These are phyloP conservation scores for Baryphthengus martii DNA, from an alignment of 2,113 vertebrate genomes.

Conservation along the genomic window DNA sequence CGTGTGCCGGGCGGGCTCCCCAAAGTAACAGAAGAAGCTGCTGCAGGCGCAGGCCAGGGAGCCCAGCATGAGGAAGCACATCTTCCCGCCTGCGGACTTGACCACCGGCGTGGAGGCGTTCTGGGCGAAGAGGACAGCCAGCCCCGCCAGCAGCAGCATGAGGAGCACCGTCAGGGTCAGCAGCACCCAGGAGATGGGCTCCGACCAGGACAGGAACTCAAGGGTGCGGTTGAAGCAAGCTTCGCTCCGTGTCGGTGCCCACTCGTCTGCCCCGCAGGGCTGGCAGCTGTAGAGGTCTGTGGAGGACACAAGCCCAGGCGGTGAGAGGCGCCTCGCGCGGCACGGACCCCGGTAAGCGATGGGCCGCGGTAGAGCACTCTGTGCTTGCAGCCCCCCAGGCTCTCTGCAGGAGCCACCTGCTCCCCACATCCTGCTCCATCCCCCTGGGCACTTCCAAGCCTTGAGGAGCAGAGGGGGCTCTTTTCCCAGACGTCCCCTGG, in stretches of 20 bases:
- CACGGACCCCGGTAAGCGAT: fast-evolving
- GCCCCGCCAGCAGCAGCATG: conserved; percentile 47
- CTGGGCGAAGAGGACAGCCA: conserved; percentile 71
- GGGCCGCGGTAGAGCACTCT: fast-evolving
- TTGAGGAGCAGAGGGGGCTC: background rate
- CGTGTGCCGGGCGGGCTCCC: conserved; percentile 42
- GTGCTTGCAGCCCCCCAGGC: fast-evolving
- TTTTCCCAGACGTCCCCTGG: background rate
- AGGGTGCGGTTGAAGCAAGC: conserved; percentile 68
- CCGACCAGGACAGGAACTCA: conserved; percentile 72
- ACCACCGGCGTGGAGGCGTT: conserved; percentile 81
- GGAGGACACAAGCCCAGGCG: background rate
- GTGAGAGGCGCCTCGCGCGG: background rate
- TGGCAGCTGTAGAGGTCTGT: conserved; percentile 74
- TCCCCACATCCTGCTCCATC: fast-evolving
- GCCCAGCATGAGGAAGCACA: conserved; percentile 83
- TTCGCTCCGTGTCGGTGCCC: conserved; percentile 75
- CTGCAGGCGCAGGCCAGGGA: conserved; percentile 71
- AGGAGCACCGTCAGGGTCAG: conserved; percentile 33
- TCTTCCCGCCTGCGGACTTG: conserved; percentile 81
- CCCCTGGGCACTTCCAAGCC: fast-evolving
- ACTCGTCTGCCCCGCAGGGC: conserved; percentile 72
- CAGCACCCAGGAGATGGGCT: conserved; percentile 65
- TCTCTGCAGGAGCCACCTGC: background rate
- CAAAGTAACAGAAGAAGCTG: conserved; percentile 80